These are phyloP conservation scores for Emydocephalus ijimae DNA, from an alignment of 2,113 vertebrate species.

Conservation along the genomic window DNA sequence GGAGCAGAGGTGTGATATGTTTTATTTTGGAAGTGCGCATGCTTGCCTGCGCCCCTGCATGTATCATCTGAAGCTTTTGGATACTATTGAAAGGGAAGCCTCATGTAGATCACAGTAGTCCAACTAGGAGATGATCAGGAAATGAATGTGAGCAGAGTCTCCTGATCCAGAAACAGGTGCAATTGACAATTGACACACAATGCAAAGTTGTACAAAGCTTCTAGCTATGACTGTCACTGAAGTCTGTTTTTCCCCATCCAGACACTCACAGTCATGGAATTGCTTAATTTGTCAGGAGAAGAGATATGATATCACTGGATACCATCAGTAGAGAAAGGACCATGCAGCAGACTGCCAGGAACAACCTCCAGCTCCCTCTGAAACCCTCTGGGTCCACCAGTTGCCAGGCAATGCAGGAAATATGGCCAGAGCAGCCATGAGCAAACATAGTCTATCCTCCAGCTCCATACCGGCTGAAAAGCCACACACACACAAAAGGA, in stretches of 20 bases:
- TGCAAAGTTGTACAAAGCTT: not conserved
- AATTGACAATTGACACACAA: not conserved
- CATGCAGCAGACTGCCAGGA: not conserved
- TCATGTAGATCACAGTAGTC: not conserved
- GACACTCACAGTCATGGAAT: not conserved
- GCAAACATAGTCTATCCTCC: not conserved
- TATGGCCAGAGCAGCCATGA: not conserved
- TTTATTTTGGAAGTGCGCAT: not conserved
- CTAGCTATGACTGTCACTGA: not conserved
- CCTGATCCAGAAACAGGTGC: not conserved
- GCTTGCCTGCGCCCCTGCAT: not conserved
- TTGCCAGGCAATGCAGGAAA: not conserved
- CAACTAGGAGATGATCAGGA: not conserved
- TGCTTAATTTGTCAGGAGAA: not conserved
- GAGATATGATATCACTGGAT: not conserved
- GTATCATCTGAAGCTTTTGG: not conserved
- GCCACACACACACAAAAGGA: not conserved
- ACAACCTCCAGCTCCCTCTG: not conserved
- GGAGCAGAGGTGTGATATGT: not conserved
- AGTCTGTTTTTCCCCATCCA: not conserved
- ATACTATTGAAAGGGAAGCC: not conserved
- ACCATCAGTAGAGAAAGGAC: not conserved
- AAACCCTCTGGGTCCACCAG: not conserved
- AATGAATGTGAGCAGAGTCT: not conserved
- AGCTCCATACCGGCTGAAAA: not conserved